Evolutionary conservation across 2,113 vertebrate genomes (phyloP), one percentile per base, ranked within the genome.

Genomic region (Mesitornis unicolor): DNA sequence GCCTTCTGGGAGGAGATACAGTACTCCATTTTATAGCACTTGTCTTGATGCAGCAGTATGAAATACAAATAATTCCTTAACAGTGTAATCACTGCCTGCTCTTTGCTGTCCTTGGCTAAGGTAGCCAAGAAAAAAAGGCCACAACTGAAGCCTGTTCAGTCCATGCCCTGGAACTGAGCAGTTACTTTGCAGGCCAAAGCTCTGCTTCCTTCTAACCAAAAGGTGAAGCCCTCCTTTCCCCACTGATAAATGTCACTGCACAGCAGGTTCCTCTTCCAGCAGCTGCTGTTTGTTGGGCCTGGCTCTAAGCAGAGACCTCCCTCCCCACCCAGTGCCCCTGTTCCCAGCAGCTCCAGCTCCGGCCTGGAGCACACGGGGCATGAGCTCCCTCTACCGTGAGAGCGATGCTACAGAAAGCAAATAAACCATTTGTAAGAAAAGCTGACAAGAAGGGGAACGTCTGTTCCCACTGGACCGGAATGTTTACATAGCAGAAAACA

Each of bases 301-400:
- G 0, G 16, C 63, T 63, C 16, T 2, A 5, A 53, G 63, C 0
- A 0, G 14, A 13, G 43, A 36, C 19, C n/a, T n/a, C n/a, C n/a
- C n/a, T n/a, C n/a, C n/a, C n/a, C n/a, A n/a, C n/a, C 69, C 5
- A 0, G 16, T 20, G 40, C 64, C 38, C 40, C 33, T 0, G 14
- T 9, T 74, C 29, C 45, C 86, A 25, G 1, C 53, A 33, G 53
- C 71, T 24, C 15, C 56, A 16, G 53, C 38, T 1, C 50, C 1
- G 31, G 5, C 38, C 11, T 11, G 38, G 13, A 42, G 38, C 33
- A 33, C 19, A 18, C 17, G 1, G 71, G 43, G 14, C 76, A 47
- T 7, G 88, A 63, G 95, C 95, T 95, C 95, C 93, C 93, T 96
- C 95, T 97, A 9, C 92, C 28, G 95, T 11, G 31, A 61, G 38